Conservation (phyloP, 2,888 invertebrate species). For the Zaprionus lineosus region DNA sequence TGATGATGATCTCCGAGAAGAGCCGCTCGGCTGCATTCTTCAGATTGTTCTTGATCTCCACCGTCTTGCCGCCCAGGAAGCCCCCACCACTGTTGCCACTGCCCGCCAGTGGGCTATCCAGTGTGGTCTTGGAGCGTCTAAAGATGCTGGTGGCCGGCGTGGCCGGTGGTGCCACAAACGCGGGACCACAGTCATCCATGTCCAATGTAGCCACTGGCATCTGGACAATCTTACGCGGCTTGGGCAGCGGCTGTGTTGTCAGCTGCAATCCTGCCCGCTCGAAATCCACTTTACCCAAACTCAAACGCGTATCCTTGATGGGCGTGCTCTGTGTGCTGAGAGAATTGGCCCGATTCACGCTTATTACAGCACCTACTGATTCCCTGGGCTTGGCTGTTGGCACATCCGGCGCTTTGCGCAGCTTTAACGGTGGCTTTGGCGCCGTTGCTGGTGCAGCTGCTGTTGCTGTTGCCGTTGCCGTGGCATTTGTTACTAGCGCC, state of each 20-base stretch:
- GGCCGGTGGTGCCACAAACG: conserved; percentile 30
- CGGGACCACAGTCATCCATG: conserved; percentile 66
- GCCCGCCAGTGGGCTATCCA: conserved; percentile 65
- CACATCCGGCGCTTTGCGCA: conserved; percentile 80
- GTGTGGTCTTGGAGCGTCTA: conserved; percentile 80
- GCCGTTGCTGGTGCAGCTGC: conserved; percentile 46
- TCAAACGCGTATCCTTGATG: conserved; percentile 77
- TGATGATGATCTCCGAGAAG: conserved; percentile 82
- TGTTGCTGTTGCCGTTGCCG: conserved; percentile 32
- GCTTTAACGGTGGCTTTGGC: conserved; percentile 72
- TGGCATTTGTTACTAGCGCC: conserved; percentile 55
- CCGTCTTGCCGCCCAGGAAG: conserved; percentile 75
- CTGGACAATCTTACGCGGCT: conserved; percentile 78
- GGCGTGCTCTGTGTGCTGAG: conserved; percentile 55
- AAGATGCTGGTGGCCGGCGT: conserved; percentile 67
- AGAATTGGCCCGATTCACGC: conserved; percentile 65
- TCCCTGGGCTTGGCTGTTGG: conserved; percentile 73
- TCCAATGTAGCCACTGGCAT: conserved; percentile 79
- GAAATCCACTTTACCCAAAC: conserved; percentile 77
- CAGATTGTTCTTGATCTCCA: conserved; percentile 82
- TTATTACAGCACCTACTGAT: conserved; percentile 34
- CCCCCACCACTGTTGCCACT: conserved; percentile 26
- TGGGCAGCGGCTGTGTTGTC: conserved; percentile 73
- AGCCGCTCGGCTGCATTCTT: conserved; percentile 82
- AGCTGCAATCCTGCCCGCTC: conserved; percentile 75